Conservation (phyloP, 2,888 invertebrate genomes). For the Actias luna region DNA sequence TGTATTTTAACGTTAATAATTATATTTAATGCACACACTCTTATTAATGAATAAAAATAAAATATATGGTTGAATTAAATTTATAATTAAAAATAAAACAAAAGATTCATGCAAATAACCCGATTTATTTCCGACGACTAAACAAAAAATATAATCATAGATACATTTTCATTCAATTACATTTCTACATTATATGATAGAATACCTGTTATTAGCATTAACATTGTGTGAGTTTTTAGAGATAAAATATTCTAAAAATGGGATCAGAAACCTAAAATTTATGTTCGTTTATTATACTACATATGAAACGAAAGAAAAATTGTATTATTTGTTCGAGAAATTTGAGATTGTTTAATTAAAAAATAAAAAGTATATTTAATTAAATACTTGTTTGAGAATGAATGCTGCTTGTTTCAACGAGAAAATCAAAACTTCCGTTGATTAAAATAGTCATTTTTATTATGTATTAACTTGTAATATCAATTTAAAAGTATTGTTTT, state of each 20-base stretch:
- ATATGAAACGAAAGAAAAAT: neutral
- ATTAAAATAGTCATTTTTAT: neutral
- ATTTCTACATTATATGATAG: constrained; percentile 4
- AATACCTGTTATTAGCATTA: neutral
- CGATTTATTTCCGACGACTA: neutral
- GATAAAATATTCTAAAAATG: neutral
- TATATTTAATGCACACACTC: no score
- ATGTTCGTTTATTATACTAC: neutral
- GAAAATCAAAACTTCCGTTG: neutral
- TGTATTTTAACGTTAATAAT: no score
- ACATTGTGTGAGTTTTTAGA: neutral
- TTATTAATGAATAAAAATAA: no score
- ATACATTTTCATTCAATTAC: neutral
- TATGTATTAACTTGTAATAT: neutral
- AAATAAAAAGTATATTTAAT: no score
- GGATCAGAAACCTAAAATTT: neutral
- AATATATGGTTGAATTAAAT: neutral
- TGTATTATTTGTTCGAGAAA: neutral
- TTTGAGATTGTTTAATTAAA: no score
- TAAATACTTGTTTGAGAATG: no score
- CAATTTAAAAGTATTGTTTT: neutral
- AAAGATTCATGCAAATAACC: neutral
- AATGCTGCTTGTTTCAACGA: neutral
- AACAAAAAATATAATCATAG: neutral
- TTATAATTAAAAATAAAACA: neutral